These are phyloP conservation scores for Hypanus sabinus DNA, from an alignment of 2,113 vertebrate species.

Conservation along the genomic window DNA sequence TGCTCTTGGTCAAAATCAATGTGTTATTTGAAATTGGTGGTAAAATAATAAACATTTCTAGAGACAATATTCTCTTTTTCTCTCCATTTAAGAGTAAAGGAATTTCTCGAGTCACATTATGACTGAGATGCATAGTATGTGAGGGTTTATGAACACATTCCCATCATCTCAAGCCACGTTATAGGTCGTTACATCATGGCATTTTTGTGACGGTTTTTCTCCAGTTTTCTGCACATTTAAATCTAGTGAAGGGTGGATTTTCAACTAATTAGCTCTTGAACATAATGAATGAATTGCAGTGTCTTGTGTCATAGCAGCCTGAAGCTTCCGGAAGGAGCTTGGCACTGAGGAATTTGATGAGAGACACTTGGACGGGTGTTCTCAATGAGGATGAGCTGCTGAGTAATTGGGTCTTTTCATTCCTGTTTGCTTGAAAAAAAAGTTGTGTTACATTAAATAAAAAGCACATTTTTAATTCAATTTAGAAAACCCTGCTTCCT, in stretches of 20 bases:
- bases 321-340: not conserved
- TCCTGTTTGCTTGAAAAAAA: not conserved
- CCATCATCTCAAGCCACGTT: too few species aligned
- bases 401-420: not conserved
- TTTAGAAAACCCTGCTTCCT: too few species aligned
- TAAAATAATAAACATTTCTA: not conserved
- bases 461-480: too few species aligned
- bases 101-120: not conserved
- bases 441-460: too few species aligned
- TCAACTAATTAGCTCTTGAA: too few species aligned
- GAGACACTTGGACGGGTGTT: not conserved
- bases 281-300: not conserved
- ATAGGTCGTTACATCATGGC: not conserved
- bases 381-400: not conserved
- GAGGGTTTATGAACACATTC: not conserved
- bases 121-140: not conserved
- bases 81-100: too few species aligned
- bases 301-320: not conserved
- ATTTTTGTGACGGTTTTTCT: not conserved
- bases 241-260: not conserved
- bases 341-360: not conserved
- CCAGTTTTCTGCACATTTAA: not conserved
- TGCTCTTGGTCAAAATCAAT: not conserved
- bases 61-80: not conserved
- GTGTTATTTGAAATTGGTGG: too few species aligned